Base-by-base conservation (phyloP, 2,797 vertebrate species). In the Helicolenus hilgendorfi region DNA sequence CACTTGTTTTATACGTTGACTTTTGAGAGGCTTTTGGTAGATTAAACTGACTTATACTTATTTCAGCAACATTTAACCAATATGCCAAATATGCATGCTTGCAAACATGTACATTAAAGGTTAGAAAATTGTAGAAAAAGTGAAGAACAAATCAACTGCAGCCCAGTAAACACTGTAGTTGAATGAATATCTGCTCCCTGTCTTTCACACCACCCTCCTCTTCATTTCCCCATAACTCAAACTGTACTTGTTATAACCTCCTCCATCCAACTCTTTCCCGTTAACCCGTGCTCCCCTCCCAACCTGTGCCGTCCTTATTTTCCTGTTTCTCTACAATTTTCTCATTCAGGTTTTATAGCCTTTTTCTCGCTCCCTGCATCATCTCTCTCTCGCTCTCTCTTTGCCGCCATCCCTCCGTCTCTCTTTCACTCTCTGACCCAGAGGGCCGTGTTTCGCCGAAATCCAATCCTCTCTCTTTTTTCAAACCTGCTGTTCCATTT, bases 401-500 rank as follows among this genome's bases (percentile, higher is more conserved):
- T 69, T 60, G 45, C 27, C 75, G 84, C 72, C 72, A 56, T 75
- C 36, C 58, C 69, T 83, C 20, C 31, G 27, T 71, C 83, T 90
- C 73, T 78, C 83, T 77, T 56, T 88, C 76, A 62, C 81, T 83
- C 70, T 71, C 88, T 95, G 91, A 95, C 93, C 95, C 94, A 92
- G 85, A 91, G 92, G 95, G 89, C 87, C 60, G 75, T 86, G 91
- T 94, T 94, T 90, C 68, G 82, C 89, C 63, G 84, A 94, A 96
- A 97, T 96, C 93, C 92, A 97, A 97, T 97, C 94, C 93, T 83
- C 89, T 94, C 89, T 86, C 83, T 91, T 94, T 94, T 74, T 95
- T 92, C 79, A 94, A 94, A 96, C 85, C 94, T 76, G 89, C 94
- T 95, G 92, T 97, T 97, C 94, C 92, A 95, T 95, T 96, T 94